Percentiles rank a stretch among this genome's conserved stretches.
Conservation (phyloP, 2,797 vertebrate species). For the Novumbra hubbsi region DNA sequence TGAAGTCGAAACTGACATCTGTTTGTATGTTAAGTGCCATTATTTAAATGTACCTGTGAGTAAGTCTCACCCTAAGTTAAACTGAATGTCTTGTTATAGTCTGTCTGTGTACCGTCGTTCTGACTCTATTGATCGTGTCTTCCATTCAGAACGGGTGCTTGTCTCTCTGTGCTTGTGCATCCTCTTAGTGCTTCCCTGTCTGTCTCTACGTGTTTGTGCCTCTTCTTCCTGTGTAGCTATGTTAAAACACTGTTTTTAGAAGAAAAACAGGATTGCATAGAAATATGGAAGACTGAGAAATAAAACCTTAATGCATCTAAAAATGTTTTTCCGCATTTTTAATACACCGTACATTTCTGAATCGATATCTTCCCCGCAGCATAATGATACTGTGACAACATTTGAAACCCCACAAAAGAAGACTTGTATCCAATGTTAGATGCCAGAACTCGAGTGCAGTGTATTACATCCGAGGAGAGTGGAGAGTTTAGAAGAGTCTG, state of each 20-base stretch:
- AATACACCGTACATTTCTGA: background rate
- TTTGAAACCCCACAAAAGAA: background rate
- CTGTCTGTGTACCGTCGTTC: slow-evolving; percentile 22
- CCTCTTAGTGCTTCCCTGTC: slow-evolving; percentile 20
- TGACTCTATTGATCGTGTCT: slow-evolving; percentile 20
- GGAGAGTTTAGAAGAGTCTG: background rate
- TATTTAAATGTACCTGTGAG: slow-evolving; percentile 56
- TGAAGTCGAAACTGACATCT: slow-evolving; percentile 25
- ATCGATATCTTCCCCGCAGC: background rate
- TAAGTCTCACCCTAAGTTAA: slow-evolving; percentile 19
- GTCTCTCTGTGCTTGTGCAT: slow-evolving; percentile 12
- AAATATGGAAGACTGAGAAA: slow-evolving; percentile 55
- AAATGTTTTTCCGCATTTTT: slow-evolving; percentile 13
- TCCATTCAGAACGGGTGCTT: slow-evolving; percentile 33
- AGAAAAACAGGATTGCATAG: slow-evolving; percentile 26
- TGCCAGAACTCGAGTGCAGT: background rate
- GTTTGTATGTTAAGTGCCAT: slow-evolving; percentile 52
- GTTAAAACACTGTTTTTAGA: slow-evolving; percentile 26
- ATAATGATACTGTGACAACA: background rate
- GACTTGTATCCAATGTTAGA: background rate
- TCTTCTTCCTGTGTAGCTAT: slow-evolving; percentile 39
- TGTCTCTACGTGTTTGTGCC: slow-evolving; percentile 27
- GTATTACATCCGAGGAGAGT: background rate
- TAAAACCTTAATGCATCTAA: slow-evolving; percentile 56
- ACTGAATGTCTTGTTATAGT: slow-evolving; percentile 28